Evolutionary conservation across 2,113 vertebrate species (phyloP), one percentile per base, ranked within the genome.

Genomic region (Heterochromis multidens): DNA sequence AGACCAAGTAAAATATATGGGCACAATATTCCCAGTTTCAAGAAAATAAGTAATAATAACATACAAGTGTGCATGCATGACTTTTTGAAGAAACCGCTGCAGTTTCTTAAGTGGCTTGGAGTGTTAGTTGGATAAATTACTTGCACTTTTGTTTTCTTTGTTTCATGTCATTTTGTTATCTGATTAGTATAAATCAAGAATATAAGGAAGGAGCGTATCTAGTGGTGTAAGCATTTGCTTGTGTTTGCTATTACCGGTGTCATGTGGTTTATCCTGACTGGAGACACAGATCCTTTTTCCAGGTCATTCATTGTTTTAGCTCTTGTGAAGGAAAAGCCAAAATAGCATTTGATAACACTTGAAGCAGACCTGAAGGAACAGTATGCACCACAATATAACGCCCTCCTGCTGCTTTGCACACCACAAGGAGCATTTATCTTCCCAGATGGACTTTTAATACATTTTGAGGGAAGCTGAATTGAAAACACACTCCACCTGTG

Each of bases 281-380:
- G 83, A 52, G 58, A 91, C 78, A 61, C 3, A 14, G 79, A 87
- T 82, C 62, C 70, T 49, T 89, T 90, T 91, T 94, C 91, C 92
- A 84, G 81, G 65, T 77, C 58, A 35, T 83, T 83, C 86, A 92
- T 95, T 95, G 92, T 94, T 90, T 84, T 57, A 80, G 52, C 31
- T 70, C 23, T 72, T 17, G 85, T 62, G 80, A 91, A 87, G 91
- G 88, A 94, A 91, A 86, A 60, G 86, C 89, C 83, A 91, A 94
- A 95, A 95, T 94, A 95, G 91, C 83, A 65, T 79, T 89, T 84
- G 86, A 89, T 92, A 90, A 89, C 81, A 85, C 84, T 89, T 70
- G 79, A 88, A 84, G 57, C 25, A 40, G 62, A 89, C 80, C 70
- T 19, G 52, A 37, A 59, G 80, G 90, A 88, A 90, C 85, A 79